Conservation (phyloP, 2,888 invertebrate genomes). For the Phyllotreta striolata region DNA sequence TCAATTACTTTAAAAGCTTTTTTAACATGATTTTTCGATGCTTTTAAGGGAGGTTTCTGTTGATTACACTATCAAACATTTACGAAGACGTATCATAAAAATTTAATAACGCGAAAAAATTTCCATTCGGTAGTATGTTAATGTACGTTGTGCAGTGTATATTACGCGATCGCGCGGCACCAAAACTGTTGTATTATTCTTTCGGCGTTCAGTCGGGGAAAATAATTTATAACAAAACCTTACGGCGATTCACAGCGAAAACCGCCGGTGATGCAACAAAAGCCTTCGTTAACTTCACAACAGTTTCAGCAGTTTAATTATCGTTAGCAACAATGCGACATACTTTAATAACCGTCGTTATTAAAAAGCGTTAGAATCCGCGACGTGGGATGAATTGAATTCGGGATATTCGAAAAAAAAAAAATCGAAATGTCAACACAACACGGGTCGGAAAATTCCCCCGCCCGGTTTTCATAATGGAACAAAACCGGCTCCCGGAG, state of each 20-base stretch:
- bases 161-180: neutral
- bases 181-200: conserved; percentile 7
- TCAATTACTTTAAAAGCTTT: too few relatives aligned
- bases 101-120: too few relatives aligned
- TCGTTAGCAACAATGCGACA: conserved; percentile 16
- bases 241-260: neutral
- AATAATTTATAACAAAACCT: conserved; percentile 8
- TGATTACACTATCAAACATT: too few relatives aligned
- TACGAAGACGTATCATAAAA: too few relatives aligned
- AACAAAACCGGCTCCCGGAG: conserved; percentile 13
- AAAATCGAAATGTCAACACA: conserved; percentile 12
- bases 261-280: conserved; percentile 10
- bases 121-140: too few relatives aligned
- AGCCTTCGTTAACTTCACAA: conserved; percentile 14
- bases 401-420: conserved; percentile 2
- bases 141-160: too few relatives aligned
- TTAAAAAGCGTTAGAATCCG: conserved; percentile 11
- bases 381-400: conserved; percentile 13
- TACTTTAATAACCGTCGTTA: conserved; percentile 10
- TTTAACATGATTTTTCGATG: too few relatives aligned
- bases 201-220: neutral
- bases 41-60: too few relatives aligned
- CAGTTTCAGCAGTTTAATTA: conserved; percentile 19
- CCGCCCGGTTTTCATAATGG: conserved; percentile 4
- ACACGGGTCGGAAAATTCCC: conserved; percentile 6